Evolutionary conservation across 2,888 invertebrate species (phyloP).

Genomic region (Platycnemis pennipes): DNA sequence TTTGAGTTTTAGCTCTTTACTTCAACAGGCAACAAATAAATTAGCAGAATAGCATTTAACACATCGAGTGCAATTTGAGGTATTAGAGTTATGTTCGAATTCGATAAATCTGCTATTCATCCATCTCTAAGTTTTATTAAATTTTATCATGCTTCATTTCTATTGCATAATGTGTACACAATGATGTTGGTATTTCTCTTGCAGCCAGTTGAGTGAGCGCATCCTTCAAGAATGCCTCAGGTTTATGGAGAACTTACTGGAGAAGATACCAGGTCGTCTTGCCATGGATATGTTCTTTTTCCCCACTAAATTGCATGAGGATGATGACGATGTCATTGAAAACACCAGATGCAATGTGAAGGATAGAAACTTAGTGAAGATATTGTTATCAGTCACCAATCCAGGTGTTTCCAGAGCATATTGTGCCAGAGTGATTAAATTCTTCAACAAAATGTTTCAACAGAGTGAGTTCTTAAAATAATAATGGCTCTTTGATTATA

Average conservation of each 20-base stretch:
- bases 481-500: no score
- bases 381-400: conserved; percentile 89
- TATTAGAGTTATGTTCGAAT: no score
- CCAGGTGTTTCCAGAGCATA: conserved; percentile 73
- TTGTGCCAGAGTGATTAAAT: conserved; percentile 84
- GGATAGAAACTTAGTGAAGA: conserved; percentile 86
- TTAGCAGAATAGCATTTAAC: no score
- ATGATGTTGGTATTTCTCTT: background rate
- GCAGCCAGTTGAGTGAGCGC: conserved; percentile 78
- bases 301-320: conserved; percentile 74
- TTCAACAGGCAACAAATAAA: no score
- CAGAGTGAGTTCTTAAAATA: conserved; percentile 76
- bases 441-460: conserved; percentile 87
- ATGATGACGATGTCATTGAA: background rate
- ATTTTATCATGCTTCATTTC: no score
- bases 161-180: no score
- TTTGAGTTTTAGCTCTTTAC: no score
- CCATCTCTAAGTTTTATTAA: no score
- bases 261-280: conserved; percentile 89
- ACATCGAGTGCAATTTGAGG: no score
- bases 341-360: conserved; percentile 77
- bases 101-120: no score
- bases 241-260: conserved; percentile 93
- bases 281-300: conserved; percentile 92
- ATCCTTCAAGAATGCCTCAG: conserved; percentile 86